Conservation (phyloP, 2,113 vertebrate genomes). For the Eclectus roratus region DNA sequence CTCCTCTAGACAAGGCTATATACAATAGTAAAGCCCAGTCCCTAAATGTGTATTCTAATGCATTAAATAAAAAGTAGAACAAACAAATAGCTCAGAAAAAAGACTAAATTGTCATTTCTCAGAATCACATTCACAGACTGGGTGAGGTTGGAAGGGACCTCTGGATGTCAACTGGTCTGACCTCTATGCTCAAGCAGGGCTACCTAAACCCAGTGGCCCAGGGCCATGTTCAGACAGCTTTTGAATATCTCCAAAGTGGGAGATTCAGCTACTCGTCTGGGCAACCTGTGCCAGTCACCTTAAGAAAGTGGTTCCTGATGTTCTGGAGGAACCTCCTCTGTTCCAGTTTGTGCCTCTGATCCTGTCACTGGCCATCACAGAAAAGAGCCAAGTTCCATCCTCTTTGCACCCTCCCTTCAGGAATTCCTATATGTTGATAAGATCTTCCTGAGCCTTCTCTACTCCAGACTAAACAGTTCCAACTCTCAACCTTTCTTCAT, state of each 20-base stretch:
- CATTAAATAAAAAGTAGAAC: background rate
- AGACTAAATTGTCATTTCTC: background rate
- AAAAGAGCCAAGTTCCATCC: background rate
- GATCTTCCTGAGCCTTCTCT: background rate
- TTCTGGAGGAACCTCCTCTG: background rate
- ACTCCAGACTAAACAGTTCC: background rate
- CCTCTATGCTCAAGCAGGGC: background rate
- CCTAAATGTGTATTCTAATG: background rate
- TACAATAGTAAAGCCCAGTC: background rate
- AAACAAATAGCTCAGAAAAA: background rate
- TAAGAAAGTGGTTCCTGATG: background rate
- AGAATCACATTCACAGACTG: background rate
- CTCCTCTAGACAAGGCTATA: background rate
- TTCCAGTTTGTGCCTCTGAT: background rate
- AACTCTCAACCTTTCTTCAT: background rate
- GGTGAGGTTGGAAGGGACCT: background rate
- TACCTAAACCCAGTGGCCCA: background rate
- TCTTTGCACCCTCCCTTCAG: background rate
- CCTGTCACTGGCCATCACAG: background rate
- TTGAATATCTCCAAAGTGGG: background rate
- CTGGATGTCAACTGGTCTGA: background rate
- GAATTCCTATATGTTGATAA: background rate
- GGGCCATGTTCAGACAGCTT: background rate
- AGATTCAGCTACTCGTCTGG: background rate
- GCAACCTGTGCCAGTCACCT: fast-evolving